These are phyloP conservation scores for Cyprinella venusta DNA, from an alignment of 2,797 vertebrate genomes.

Conservation along the genomic window DNA sequence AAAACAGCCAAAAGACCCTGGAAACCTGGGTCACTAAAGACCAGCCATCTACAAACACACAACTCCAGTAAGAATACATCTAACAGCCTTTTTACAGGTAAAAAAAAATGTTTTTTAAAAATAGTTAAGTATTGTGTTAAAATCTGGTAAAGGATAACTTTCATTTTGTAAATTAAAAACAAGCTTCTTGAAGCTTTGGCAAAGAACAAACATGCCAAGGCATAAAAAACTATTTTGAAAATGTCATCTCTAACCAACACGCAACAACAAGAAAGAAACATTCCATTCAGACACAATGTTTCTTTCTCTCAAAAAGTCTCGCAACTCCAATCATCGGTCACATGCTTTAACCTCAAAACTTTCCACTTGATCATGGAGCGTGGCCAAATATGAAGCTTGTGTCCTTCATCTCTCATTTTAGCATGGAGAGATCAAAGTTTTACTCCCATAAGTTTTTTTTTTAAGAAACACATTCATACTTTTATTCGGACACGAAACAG, in stretches of 20 bases:
- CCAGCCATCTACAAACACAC: conserved; percentile 83
- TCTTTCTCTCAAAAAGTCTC: not conserved
- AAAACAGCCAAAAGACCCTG: conserved; percentile 85
- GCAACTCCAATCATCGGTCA: conserved; percentile 22
- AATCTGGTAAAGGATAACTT: not conserved
- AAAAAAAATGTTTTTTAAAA: too few species aligned
- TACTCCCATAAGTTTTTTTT: not conserved
- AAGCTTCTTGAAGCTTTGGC: not conserved
- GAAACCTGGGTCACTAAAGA: conserved; percentile 91
- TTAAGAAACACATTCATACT: not conserved
- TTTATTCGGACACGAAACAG: not conserved
- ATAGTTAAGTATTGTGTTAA: not conserved
- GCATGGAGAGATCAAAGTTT: not conserved
- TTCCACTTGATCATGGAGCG: conserved; percentile 13
- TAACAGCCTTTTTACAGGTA: not conserved
- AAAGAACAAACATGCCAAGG: conserved; percentile 18
- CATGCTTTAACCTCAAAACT: conserved; percentile 42
- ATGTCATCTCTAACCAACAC: not conserved
- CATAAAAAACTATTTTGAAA: not conserved
- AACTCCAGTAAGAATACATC: conserved; percentile 13
- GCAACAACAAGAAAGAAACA: conserved; percentile 27
- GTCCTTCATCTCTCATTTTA: not conserved
- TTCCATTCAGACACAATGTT: conserved; percentile 31
- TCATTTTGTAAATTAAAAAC: not conserved
- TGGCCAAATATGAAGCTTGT: not conserved